Evolutionary conservation across 2,797 vertebrate genomes (phyloP), one percentile per base, ranked within the genome.

Genomic region (Pangasius larnaudii): DNA sequence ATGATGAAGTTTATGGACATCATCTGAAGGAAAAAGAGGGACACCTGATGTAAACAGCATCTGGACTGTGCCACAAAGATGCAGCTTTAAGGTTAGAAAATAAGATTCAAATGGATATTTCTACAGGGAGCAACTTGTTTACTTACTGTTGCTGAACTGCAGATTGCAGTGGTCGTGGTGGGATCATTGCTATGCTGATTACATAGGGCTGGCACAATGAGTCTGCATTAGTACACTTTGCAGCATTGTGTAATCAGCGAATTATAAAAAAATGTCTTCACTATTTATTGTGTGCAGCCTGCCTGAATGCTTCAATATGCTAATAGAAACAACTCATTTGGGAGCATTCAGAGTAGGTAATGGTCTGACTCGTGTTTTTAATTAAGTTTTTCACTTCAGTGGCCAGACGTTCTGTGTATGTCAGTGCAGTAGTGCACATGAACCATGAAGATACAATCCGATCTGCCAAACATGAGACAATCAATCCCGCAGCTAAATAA

Each of bases 401-500:
- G 96, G 96, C 95, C 96, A 96, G 96, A 96, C 96, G 95, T 96
- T 95, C 74, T 89, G 83, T 59, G 59, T 71, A 87, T 81, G 89
- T 88, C 83, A 83, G 85, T 72, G 79, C 86, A 87, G 67, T 85
- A 59, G 61, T 82, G 81, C 53, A 33, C 24, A 51, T 74, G 88
- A 88, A 87, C 86, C 89, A 89, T 90, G 87, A 90, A 86, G 88
- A 87, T 84, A 75, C 84, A 53, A 85, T 87, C 86, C 87, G 65
- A 90, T 88, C 84, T 85, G 84, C 85, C 85, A 90, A 90, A 86
- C 89, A 89, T 49, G 85, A 90, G 85, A 91, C 77, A 85, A 91
- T 89, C 80, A 89, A 91, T 88, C 84, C 86, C 24, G 46, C 56
- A 89, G 85, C 78, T 90, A 81, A 89, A 88, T 89, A 91, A 91